Conservation (phyloP, 2,888 invertebrate species). For the Metallyticus violacea region DNA sequence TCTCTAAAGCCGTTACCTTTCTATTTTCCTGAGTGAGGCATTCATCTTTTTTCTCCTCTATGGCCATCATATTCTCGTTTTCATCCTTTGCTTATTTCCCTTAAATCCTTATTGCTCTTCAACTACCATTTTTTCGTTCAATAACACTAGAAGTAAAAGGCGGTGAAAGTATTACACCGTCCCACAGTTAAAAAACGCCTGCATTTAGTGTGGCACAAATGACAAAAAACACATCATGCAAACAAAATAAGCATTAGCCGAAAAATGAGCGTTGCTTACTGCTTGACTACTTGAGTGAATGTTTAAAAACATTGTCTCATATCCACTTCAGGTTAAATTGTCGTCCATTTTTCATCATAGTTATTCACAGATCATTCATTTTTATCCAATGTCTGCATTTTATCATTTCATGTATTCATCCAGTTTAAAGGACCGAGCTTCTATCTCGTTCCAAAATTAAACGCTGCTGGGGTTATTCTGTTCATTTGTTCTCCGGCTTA, state of each 20-base stretch:
- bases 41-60: not conserved
- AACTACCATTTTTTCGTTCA: not conserved
- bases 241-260: not conserved
- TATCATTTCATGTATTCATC: no score
- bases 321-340: not conserved
- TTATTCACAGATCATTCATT: no score
- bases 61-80: not conserved
- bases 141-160: not conserved
- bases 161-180: not conserved
- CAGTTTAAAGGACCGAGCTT: no score
- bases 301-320: not conserved
- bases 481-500: no score
- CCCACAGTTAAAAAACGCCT: not conserved
- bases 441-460: no score
- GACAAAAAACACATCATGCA: not conserved
- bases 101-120: not conserved
- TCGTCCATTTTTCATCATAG: no score
- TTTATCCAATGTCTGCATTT: no score
- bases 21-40: not conserved
- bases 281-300: not conserved
- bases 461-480: no score
- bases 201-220: not conserved
- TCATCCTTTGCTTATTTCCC: not conserved
- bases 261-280: not conserved
- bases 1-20: not conserved